Percentiles rank a stretch among this genome's conserved stretches.
phyloP scores from a whole-genome alignment of 2,113 vertebrate species.

The Sakesphorus luctuosus region DNA sequence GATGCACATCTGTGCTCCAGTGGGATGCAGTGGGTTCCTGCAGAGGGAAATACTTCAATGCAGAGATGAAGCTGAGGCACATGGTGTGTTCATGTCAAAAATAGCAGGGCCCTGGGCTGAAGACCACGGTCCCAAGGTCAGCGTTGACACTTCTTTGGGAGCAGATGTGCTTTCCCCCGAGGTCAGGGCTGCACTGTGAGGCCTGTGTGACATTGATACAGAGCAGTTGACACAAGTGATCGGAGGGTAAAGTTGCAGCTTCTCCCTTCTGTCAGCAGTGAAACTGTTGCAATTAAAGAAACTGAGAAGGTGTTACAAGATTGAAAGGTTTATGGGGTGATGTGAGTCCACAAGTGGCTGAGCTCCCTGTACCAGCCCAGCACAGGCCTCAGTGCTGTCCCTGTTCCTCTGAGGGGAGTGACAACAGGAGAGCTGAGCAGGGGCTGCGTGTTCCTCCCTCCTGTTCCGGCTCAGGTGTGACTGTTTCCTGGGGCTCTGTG shows the following conservation, averaged over 20 bases:
- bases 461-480: accelerated
- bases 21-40: neutral
- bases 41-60: neutral
- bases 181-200: neutral
- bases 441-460: neutral
- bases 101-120: neutral
- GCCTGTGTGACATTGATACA: neutral
- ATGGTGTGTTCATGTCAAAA: neutral
- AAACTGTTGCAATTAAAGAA: neutral
- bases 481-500: neutral
- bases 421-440: neutral
- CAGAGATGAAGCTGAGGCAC: neutral
- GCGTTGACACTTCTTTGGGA: neutral
- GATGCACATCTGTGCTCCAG: neutral
- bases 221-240: neutral
- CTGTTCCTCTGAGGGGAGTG: neutral
- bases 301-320: neutral
- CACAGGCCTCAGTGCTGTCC: accelerated
- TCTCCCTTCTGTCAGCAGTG: neutral
- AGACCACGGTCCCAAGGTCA: neutral
- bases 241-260: neutral
- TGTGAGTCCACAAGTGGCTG: accelerated
- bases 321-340: neutral
- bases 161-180: neutral
- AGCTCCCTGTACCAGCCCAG: neutral